Conservation (phyloP, 2,113 vertebrate species). For the Australoheros scitulus region DNA sequence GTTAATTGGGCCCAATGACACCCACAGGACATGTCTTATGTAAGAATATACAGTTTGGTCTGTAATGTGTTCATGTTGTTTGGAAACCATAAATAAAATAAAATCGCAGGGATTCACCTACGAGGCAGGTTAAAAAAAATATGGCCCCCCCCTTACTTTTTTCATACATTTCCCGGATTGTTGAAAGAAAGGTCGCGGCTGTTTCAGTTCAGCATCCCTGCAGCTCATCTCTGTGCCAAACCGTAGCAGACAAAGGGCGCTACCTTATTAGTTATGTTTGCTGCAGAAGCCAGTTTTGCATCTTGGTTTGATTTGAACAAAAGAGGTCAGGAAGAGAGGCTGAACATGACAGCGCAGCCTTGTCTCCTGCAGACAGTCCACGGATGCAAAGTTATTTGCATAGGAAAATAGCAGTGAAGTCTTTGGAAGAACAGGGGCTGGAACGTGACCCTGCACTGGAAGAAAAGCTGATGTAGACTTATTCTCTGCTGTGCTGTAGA, state of each 20-base stretch:
- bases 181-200: neutral
- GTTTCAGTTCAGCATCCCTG: neutral
- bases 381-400: slow-evolving; percentile 81
- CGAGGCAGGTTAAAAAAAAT: neutral
- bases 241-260: neutral
- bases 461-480: neutral
- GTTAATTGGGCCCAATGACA: slow-evolving; percentile 57
- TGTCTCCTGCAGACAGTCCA: slow-evolving; percentile 53
- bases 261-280: neutral
- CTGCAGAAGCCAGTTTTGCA: slow-evolving; percentile 61
- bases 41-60: too few relatives aligned
- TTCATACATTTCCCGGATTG: neutral
- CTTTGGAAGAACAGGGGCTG: slow-evolving; percentile 13
- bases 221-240: neutral
- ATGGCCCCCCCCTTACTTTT: neutral
- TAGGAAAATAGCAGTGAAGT: slow-evolving; percentile 71
- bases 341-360: slow-evolving; percentile 42
- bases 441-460: neutral
- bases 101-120: neutral
- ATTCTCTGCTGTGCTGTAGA: neutral
- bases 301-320: slow-evolving; percentile 61
- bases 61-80: neutral
- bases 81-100: neutral
- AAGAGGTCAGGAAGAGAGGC: slow-evolving; percentile 38
- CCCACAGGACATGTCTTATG: slow-evolving; percentile 21